Evolutionary conservation across 2,797 vertebrate genomes (phyloP), one percentile per base, ranked within the genome.

Genomic region (Glyptemys insculpta): DNA sequence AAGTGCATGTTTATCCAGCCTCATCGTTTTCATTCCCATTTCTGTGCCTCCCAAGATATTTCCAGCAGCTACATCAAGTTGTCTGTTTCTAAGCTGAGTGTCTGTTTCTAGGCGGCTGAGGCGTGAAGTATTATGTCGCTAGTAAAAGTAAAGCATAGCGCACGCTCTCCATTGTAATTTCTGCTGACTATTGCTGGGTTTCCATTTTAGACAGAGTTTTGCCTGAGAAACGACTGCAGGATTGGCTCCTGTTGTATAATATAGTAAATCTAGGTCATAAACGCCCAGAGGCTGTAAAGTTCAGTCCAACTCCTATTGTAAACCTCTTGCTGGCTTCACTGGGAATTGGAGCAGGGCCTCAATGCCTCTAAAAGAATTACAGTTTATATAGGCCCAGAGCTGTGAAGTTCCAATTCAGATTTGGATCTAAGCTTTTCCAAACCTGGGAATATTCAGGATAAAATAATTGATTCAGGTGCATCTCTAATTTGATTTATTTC

Each of bases 41-140:
- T 83, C 41, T 49, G 34, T 80, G 83, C 82, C 96, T 95, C 74
- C 37, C 82, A 85, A 81, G 82, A 4, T 79, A 27, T 85, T 93
- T 93, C 80, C 92, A 93, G 91, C 83, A 91, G 49, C n/a, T 91
- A 52, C 11, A 37, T 88, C 59, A 94, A 41, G 49, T 34, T 94
- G 19, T 57, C 53, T 31, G 14, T 89, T 15, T 44, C 41, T 44
- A 59, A 41, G 79, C 34, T 6, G 56, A 68, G 11, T 59, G 84
- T 25, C 62, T 86, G 27, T 57, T 79, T 84, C 79, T 11, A 1
- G 16, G 8, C 14, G 18, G 37, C 44, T 81, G 56, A 53, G 19
- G 54, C 12, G 68, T 18, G 87, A 47, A 15, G 47, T n/a, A 12
- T 11, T 83, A 44, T 53, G 25, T 53, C 65, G 74, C 34, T 79